Percentiles rank a stretch among this genome's conserved stretches.
These are phyloP conservation scores for Drosophila robusta DNA, from an alignment of 2,888 invertebrate genomes.

Conservation along the genomic window DNA sequence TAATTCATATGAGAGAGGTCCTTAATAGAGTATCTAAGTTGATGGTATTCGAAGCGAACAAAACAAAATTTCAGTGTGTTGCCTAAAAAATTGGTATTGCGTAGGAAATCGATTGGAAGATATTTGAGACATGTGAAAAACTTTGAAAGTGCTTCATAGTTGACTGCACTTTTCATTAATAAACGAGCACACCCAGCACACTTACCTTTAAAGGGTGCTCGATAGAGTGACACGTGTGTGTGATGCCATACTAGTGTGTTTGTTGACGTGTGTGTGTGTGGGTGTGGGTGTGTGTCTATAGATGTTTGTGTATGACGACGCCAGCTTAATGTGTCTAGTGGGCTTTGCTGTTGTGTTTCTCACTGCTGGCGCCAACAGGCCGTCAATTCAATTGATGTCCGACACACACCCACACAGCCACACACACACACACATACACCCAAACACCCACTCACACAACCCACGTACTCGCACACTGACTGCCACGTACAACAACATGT, in stretches of 20 bases:
- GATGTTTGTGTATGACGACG: constrained; percentile 33
- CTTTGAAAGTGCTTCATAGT: constrained; percentile 29
- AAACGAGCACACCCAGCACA: constrained; percentile 6
- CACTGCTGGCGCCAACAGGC: constrained; percentile 48
- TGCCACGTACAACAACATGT: constrained; percentile 5
- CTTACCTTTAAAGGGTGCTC: background rate
- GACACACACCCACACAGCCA: constrained; percentile 22
- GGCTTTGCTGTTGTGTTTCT: constrained; percentile 25
- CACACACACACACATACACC: background rate
- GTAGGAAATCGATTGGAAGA: constrained; percentile 27
- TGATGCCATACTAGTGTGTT: constrained; percentile 6
- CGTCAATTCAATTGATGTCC: constrained; percentile 48
- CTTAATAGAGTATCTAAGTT: background rate
- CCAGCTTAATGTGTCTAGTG: constrained; percentile 48
- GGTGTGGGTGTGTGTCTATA: constrained; percentile 5
- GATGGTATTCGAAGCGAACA: background rate
- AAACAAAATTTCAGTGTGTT: background rate
- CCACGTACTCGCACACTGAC: background rate
- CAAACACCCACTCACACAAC: background rate
- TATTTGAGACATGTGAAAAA: constrained; percentile 9
- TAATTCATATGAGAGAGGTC: too few relatives aligned
- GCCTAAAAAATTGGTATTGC: constrained; percentile 11
- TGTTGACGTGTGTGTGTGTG: background rate
- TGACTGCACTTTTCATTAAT: constrained; percentile 31
- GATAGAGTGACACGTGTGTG: constrained; percentile 12